A percentile compares a stretch with the other conserved stretches of the same genome.
phyloP scores from a whole-genome alignment of 2,113 vertebrate genomes.

The Pontoporia blainvillei region DNA sequence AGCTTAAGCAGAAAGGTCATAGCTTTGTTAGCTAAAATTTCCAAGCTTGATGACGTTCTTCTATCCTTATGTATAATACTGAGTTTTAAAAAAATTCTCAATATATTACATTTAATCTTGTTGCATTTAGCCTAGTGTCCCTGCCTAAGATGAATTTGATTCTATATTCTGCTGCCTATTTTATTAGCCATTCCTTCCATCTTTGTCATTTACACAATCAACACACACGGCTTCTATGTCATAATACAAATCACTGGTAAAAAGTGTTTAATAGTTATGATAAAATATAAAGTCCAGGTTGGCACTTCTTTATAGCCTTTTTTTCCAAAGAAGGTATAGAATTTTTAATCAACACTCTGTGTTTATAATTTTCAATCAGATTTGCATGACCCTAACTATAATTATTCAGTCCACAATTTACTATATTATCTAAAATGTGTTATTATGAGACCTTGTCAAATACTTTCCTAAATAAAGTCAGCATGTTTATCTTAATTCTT shows the following conservation, averaged over 20 bases:
- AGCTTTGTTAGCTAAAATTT: conserved; percentile 15
- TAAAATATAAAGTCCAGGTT: background rate
- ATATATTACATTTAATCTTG: background rate
- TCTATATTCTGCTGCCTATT: background rate
- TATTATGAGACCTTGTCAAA: background rate
- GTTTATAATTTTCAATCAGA: background rate
- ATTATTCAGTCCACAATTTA: background rate
- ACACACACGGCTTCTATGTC: background rate
- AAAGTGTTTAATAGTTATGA: background rate
- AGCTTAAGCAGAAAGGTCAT: conserved; percentile 30
- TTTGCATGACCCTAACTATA: background rate
- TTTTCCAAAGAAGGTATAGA: background rate
- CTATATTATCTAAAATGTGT: background rate
- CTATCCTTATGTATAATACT: background rate
- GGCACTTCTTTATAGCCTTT: background rate
- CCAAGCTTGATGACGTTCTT: background rate
- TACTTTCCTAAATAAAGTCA: background rate
- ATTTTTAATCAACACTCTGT: background rate
- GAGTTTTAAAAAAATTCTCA: background rate
- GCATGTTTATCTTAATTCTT: background rate
- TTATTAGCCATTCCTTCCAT: background rate
- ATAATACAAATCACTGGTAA: background rate
- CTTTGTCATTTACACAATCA: background rate
- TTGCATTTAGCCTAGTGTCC: background rate
- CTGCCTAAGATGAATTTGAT: background rate